These are phyloP conservation scores for Tenthredo amoena DNA, from an alignment of 2,888 invertebrate species.

Conservation along the genomic window DNA sequence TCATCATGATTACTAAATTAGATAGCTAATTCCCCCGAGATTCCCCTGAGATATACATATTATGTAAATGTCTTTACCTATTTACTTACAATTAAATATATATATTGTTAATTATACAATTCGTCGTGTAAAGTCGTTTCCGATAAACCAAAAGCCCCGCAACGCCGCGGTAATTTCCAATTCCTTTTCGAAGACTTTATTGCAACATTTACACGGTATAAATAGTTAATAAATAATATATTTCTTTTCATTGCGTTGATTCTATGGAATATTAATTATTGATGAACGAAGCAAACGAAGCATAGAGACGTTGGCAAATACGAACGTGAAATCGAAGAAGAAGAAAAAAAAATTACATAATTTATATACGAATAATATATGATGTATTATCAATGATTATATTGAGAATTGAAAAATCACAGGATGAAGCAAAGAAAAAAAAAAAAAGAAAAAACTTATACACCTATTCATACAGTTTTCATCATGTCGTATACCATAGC, in stretches of 20 bases:
- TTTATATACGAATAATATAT: not conserved
- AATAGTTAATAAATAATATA: slow-evolving; percentile 17
- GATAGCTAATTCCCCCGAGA: slow-evolving; percentile 10
- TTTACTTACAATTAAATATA: slow-evolving; percentile 4
- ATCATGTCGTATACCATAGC: not conserved
- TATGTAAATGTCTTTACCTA: not conserved
- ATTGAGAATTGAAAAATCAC: slow-evolving; percentile 15
- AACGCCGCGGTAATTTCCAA: not conserved
- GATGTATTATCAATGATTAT: not conserved
- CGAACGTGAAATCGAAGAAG: not conserved
- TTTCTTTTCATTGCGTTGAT: slow-evolving; percentile 25
- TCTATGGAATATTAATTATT: not conserved
- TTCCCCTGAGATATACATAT: slow-evolving; percentile 18
- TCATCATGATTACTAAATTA: slow-evolving; percentile 1
- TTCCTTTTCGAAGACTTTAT: not conserved
- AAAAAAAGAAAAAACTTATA: not conserved
- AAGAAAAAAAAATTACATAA: not conserved
- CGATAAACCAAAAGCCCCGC: not conserved
- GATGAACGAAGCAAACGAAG: slow-evolving; percentile 40
- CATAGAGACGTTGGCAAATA: slow-evolving; percentile 48
- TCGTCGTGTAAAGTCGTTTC: not conserved
- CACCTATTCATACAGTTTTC: slow-evolving; percentile 15
- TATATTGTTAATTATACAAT: slow-evolving; percentile 21
- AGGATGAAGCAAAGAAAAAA: not conserved
- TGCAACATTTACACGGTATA: not conserved